These are phyloP conservation scores for Panopea generosa DNA, from an alignment of 2,888 invertebrate species.

Conservation along the genomic window DNA sequence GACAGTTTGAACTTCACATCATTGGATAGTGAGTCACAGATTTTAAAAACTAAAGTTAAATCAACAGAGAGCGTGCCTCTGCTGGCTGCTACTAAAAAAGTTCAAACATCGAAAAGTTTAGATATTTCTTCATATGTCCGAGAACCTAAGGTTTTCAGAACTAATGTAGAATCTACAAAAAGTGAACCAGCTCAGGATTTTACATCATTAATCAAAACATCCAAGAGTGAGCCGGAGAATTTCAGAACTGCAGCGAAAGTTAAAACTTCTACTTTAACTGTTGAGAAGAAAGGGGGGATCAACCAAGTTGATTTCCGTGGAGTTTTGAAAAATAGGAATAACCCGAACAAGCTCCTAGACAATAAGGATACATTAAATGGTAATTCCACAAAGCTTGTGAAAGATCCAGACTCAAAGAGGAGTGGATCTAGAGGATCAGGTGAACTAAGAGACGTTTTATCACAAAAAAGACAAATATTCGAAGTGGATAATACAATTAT, in stretches of 20 bases:
- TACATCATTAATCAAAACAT: conserved; percentile 1
- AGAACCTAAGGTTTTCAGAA: too few relatives aligned
- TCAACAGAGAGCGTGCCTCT: not conserved
- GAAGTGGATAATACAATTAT: not conserved
- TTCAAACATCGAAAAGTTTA: too few relatives aligned
- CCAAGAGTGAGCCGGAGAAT: conserved; percentile 21
- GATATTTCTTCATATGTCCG: too few relatives aligned
- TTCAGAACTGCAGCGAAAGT: not conserved
- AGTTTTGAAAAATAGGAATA: conserved; percentile 51
- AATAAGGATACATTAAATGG: conserved; percentile 11
- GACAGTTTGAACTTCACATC: conserved; percentile 43
- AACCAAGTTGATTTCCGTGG: conserved; percentile 61
- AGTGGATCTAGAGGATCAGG: conserved; percentile 1
- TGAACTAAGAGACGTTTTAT: not conserved
- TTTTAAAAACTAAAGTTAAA: too few relatives aligned
- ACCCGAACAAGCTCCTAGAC: conserved; percentile 5
- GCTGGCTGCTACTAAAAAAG: not conserved
- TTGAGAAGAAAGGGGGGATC: conserved; percentile 48
- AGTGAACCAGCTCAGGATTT: too few relatives aligned
- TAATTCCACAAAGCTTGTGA: conserved; percentile 24
- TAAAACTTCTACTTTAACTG: not conserved
- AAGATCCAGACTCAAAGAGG: conserved; percentile 4
- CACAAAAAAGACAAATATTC: not conserved
- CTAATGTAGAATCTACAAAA: too few relatives aligned
- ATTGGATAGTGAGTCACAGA: conserved; percentile 17